These are phyloP conservation scores for Centruroides sculpturatus DNA, from an alignment of 1,140 invertebrate species.

Conservation along the genomic window DNA sequence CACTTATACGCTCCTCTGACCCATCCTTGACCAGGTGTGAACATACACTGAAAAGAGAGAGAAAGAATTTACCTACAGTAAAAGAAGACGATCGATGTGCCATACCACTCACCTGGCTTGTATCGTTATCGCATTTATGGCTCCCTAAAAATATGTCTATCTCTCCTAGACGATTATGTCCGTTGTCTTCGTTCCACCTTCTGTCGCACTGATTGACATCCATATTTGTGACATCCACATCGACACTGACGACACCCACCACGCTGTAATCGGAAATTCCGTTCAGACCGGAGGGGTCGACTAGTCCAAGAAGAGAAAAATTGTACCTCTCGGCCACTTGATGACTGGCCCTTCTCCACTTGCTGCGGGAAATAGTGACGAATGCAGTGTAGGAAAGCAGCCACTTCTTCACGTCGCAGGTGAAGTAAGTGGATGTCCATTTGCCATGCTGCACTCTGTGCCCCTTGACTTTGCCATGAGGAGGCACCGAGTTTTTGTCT, in stretches of 20 bases:
- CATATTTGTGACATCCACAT: conserved; percentile 63
- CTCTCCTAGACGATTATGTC: too few relatives aligned
- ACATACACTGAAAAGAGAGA: conserved; percentile 33
- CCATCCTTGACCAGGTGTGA: conserved; percentile 44
- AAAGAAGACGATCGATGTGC: too few relatives aligned
- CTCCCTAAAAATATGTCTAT: conserved; percentile 48
- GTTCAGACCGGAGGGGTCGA: conserved; percentile 13
- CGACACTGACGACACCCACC: conserved; percentile 56
- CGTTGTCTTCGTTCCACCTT: too few relatives aligned
- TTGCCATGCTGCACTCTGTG: conserved; percentile 50
- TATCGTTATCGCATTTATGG: conserved; percentile 66
- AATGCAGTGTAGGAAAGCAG: conserved; percentile 60
- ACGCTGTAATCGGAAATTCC: too few relatives aligned
- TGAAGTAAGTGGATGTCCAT: conserved; percentile 68
- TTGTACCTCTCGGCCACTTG: too few relatives aligned
- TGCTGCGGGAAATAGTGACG: conserved; percentile 27
- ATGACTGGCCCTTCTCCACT: background rate
- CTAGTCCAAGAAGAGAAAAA: conserved; percentile 11
- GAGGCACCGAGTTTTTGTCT: conserved; percentile 26
- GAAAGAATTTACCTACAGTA: too few relatives aligned
- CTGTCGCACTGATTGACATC: conserved; percentile 73
- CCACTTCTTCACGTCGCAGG: conserved; percentile 52
- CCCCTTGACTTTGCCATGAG: background rate
- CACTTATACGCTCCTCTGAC: conserved; percentile 61
- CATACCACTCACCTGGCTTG: conserved; percentile 45